Conservation (phyloP, 2,113 vertebrate genomes). For the Pseudorectes ferrugineus region DNA sequence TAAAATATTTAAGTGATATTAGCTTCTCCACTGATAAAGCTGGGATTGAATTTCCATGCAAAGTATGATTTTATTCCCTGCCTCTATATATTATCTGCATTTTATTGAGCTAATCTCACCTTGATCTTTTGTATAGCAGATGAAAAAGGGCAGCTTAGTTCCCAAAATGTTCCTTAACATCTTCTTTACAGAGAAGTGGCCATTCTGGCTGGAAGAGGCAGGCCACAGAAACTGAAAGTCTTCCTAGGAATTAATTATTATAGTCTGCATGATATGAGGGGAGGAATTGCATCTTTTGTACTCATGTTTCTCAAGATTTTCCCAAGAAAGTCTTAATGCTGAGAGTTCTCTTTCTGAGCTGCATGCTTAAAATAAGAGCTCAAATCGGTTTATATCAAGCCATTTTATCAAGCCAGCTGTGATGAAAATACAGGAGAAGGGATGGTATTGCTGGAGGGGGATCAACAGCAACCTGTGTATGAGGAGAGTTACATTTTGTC, state of each 20-base stretch:
- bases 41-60: not conserved
- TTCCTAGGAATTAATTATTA: not conserved
- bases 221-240: not conserved
- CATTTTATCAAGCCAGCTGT: not conserved
- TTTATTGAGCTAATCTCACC: not conserved
- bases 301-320: not conserved
- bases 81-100: not conserved
- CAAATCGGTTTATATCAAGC: not conserved
- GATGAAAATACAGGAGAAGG: not conserved
- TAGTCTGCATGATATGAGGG: not conserved
- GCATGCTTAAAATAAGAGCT: not conserved
- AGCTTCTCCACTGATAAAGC: not conserved
- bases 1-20: constrained; percentile 13
- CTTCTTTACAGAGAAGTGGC: not conserved
- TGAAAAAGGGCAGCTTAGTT: not conserved
- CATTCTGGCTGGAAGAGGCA: not conserved
- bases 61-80: not conserved
- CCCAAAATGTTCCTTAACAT: not conserved
- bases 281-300: not conserved
- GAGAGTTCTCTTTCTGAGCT: not conserved
- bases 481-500: not conserved
- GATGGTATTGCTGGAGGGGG: not conserved
- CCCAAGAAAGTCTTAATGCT: not conserved
- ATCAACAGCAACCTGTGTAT: not conserved
- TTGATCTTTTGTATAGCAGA: not conserved